Evolutionary conservation across 1,140 invertebrate genomes (phyloP).

Genomic region (Branchinecta lindahli): DNA sequence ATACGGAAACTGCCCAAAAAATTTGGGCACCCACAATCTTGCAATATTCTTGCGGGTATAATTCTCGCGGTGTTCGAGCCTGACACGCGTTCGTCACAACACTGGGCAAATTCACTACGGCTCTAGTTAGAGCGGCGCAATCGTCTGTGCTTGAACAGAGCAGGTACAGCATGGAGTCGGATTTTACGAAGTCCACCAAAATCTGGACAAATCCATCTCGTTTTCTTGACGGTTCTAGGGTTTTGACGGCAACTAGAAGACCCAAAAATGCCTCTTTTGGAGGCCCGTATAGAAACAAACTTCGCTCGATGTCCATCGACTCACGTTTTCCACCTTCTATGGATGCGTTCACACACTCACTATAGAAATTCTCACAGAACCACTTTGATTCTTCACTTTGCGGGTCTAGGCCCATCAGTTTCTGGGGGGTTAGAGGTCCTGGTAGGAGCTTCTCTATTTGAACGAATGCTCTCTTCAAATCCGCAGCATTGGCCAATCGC

Average conservation of each 20-base stretch:
- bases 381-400: neutral
- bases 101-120: neutral
- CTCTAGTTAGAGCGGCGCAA: neutral
- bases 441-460: neutral
- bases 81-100: neutral
- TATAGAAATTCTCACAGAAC: neutral
- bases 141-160: neutral
- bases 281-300: neutral
- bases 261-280: neutral
- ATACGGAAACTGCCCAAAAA: neutral
- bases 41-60: neutral
- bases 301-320: neutral
- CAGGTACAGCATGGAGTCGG: neutral
- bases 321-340: neutral
- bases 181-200: neutral
- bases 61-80: neutral
- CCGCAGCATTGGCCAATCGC: neutral
- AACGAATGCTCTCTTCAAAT: neutral
- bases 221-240: neutral
- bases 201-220: neutral
- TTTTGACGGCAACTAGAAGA: neutral
- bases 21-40: neutral
- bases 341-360: neutral
- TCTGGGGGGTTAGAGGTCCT: constrained; percentile 1
- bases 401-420: neutral